Evolutionary conservation across 2,113 vertebrate genomes (phyloP), one percentile per base, ranked within the genome.

Genomic region (Enhydra lutris): DNA sequence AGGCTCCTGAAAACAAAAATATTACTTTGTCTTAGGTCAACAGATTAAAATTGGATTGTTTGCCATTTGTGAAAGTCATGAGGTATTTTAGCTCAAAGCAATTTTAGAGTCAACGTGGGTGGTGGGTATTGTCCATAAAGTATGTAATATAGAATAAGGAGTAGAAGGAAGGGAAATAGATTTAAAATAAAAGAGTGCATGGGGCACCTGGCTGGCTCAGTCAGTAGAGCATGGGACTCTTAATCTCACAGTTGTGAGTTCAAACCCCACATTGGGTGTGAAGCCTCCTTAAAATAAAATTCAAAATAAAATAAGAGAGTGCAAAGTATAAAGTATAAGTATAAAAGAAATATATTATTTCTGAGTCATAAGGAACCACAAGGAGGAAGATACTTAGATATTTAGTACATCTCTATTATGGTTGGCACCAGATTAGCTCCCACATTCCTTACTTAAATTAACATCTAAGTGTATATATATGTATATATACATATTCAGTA

Each of bases 1-100:
- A 85, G 39, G 50, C 24, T 71, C 57, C 36, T 90, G 89, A n/a
- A 94, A 94, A 91, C 57, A 82, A 78, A 65, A 89, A 61, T 61
- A 34, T 26, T 73, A 76, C 78, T 83, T 78, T 87, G 67, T 31
- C 67, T 63, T 45, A 78, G 34, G 31, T 79, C 39, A 61, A 63
- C 36, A 91, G 69, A 29, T 78, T 81, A 20, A 87, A 88, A 83
- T 79, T 55, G n/a, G 21, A 3, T 52, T 91, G 15, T 67, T 61
- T 23, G 15, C 39, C 31, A 12, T 95, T 74, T 61, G 12, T 94
- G 74, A 91, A 95, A 87, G n/a, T 87, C 42, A 61, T 45, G n/a
- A 94, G 63, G n/a, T 69, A 34, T 82, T 94, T 82, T 91, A 91
- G 29, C 67, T 88, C 57, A 80, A 78, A 95, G 29, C 20, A 94